Base-by-base conservation (phyloP, 2,113 vertebrate genomes). In the Solea senegalensis region DNA sequence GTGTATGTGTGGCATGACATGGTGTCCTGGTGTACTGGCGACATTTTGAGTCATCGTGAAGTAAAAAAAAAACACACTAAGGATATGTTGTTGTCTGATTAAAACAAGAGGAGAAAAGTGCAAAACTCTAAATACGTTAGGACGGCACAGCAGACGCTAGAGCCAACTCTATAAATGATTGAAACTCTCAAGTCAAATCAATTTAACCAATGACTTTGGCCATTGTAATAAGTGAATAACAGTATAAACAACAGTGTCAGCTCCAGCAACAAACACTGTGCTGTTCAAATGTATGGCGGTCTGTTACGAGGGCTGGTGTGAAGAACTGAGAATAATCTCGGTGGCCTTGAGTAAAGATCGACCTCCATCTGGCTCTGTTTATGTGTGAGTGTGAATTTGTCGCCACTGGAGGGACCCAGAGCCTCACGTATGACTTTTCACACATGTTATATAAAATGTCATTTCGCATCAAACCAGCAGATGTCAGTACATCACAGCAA, bases 401-500 rank as follows among this genome's bases (percentile, higher is more conserved):
- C 21, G 39, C 74, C 91, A 87, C 77, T 52, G 52, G 88, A 70
- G 63, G 82, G 69, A 49, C 39, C 15, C 28, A 78, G 9, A 72
- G 62, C 15, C 28, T 3, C 21, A 56, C 69, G 0, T 51, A 44
- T 68, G 9, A 28, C 3, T 53, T 76, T 61, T 26, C 7, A 48
- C 7, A 27, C 7, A 50, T 0, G 76, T 86, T 87, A 80, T 3
- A n/a, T 81, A 89, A 86, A 74, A 59, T 16, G 73, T 45, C 7
- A 43, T 74, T 74, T 65, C 3, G 46, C 2, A 67, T 65, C 14
- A 11, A 64, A 51, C 74, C 84, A 70, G 13, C 62, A 87, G 81
- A 72, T 84, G 88, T 78, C 85, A 89, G 69, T 63, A 83, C 46
- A 65, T 45, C 46, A 26, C 11, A 53, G 59, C 45, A n/a, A 65